Percentiles rank a stretch among this genome's conserved stretches.
phyloP scores from a whole-genome alignment of 2,113 vertebrate genomes.

The Strix uralensis region DNA sequence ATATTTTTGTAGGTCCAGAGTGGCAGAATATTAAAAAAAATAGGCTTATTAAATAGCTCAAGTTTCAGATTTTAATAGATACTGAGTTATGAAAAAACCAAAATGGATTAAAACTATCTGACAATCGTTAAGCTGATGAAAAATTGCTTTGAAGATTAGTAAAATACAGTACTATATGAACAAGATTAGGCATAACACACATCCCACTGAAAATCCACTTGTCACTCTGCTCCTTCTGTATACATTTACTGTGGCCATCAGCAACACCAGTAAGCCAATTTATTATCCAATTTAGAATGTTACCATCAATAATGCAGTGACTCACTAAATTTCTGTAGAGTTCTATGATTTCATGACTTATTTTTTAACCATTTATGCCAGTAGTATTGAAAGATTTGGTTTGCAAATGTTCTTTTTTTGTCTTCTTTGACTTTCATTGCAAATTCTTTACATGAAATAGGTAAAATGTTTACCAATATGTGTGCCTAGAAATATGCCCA shows the following conservation, averaged over 20 bases:
- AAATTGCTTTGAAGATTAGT: neutral
- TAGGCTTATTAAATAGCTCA: neutral
- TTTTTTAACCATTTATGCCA: neutral
- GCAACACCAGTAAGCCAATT: conserved; percentile 45
- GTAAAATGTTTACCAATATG: neutral
- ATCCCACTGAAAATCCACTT: neutral
- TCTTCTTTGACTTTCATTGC: neutral
- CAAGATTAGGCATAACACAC: neutral
- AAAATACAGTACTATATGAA: neutral
- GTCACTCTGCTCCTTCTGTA: neutral
- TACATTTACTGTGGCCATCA: conserved; percentile 22
- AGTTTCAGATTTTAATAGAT: neutral
- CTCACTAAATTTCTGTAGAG: conserved; percentile 11
- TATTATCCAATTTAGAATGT: conserved; percentile 63
- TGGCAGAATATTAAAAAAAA: neutral
- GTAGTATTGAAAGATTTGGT: neutral
- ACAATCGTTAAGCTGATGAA: neutral
- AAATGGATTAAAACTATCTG: neutral
- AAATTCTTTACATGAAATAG: neutral
- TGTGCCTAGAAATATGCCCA: neutral
- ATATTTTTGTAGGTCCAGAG: neutral
- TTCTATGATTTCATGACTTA: conserved; percentile 15
- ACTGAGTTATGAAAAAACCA: neutral
- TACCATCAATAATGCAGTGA: conserved; percentile 19
- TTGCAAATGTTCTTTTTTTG: neutral